Conservation (phyloP, 2,797 vertebrate species). For the Atherinosoma microstoma region DNA sequence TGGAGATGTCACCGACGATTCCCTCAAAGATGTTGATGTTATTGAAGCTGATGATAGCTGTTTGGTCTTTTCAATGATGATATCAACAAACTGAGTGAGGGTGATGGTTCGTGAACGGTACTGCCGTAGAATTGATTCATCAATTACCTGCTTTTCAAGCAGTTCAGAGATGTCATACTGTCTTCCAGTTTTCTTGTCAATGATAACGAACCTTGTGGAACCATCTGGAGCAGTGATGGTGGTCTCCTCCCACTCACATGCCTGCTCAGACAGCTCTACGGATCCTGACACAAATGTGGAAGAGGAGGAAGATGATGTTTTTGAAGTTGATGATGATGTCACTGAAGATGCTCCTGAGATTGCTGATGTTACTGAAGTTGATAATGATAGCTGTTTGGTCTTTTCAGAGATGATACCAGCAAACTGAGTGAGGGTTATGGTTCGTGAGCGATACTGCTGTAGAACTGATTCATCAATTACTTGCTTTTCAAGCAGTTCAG, state of each 20-base stretch:
- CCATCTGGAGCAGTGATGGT: slow-evolving; percentile 83
- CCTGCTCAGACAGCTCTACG: too few species aligned
- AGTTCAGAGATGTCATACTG: slow-evolving; percentile 18
- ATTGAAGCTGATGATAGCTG: slow-evolving; percentile 8
- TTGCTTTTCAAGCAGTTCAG: slow-evolving; percentile 87
- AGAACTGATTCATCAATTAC: slow-evolving; percentile 86
- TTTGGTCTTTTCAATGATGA: slow-evolving; percentile 85
- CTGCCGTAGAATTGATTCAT: slow-evolving; percentile 84
- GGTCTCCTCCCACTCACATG: not conserved
- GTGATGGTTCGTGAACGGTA: slow-evolving; percentile 88
- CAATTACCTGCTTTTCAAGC: slow-evolving; percentile 83
- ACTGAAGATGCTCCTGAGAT: slow-evolving; percentile 6
- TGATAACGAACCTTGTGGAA: slow-evolving; percentile 85
- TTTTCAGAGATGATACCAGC: slow-evolving; percentile 89
- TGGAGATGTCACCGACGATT: slow-evolving; percentile 32
- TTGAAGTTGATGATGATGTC: slow-evolving; percentile 11
- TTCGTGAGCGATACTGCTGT: slow-evolving; percentile 87
- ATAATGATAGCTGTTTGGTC: slow-evolving; percentile 60
- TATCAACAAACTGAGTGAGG: slow-evolving; percentile 91
- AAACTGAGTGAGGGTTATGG: slow-evolving; percentile 89
- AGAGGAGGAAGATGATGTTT: slow-evolving; percentile 1
- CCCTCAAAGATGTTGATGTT: slow-evolving; percentile 10
- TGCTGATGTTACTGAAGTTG: not conserved
- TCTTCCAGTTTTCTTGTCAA: slow-evolving; percentile 89
- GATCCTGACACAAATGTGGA: too few species aligned